Conservation (phyloP, 2,113 vertebrate species). For the Tor tambroides region DNA sequence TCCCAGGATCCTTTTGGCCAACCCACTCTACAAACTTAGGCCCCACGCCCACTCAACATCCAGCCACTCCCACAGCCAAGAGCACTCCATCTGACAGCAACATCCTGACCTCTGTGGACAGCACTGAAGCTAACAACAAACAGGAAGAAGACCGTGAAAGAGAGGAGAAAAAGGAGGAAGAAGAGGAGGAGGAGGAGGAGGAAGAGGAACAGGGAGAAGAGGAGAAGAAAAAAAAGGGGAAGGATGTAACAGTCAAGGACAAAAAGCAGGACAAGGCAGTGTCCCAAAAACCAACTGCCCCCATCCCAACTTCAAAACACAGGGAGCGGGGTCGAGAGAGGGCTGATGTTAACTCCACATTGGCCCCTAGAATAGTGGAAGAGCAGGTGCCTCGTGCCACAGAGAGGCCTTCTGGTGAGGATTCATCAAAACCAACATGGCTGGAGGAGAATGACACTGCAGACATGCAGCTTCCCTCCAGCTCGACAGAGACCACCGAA, state of each 20-base stretch:
- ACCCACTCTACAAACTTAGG: conserved; percentile 71
- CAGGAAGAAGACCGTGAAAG: conserved; percentile 81
- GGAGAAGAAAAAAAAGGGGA: conserved; percentile 76
- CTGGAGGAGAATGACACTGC: conserved; percentile 75
- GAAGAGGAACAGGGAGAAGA: conserved; percentile 81
- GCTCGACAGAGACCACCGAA: conserved; percentile 72
- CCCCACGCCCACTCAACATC: conserved; percentile 63
- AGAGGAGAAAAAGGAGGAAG: conserved; percentile 77
- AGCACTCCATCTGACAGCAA: conserved; percentile 76
- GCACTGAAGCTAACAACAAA: conserved; percentile 78
- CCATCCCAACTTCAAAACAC: conserved; percentile 76
- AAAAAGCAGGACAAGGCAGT: conserved; percentile 59
- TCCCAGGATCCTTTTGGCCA: conserved; percentile 94
- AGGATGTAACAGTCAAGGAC: conserved; percentile 64
- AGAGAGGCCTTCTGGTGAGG: conserved; percentile 55
- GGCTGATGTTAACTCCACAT: conserved; percentile 53
- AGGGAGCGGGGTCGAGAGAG: conserved; percentile 76
- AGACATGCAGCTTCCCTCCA: conserved; percentile 80
- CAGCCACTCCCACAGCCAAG: conserved; percentile 77
- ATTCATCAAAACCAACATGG: conserved; percentile 75
- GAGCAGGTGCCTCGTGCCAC: conserved; percentile 53
- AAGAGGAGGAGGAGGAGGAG: conserved; percentile 70
- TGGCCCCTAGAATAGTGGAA: conserved; percentile 60
- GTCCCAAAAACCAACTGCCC: conserved; percentile 61
- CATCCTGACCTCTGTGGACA: conserved; percentile 62